Evolutionary conservation across 53 echinoderm and acorn worm genomes (phyloP).

Genomic region (Paracentrotus lividus): DNA sequence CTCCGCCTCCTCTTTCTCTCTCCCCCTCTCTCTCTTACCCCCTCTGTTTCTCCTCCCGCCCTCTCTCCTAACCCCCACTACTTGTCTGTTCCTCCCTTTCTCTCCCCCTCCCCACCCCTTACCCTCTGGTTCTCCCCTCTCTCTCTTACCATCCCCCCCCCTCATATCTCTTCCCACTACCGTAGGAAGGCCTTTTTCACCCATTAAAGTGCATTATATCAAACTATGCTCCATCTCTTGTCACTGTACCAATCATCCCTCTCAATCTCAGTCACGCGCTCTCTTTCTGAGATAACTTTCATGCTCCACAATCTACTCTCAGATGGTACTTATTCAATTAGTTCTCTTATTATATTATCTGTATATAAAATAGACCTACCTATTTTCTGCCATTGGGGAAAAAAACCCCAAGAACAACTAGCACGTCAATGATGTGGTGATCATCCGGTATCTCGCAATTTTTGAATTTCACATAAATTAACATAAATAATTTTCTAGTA

Average conservation of each 20-base stretch:
- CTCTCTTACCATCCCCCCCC: background rate
- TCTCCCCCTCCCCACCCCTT: background rate
- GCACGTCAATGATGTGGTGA: no score
- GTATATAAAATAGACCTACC: no score
- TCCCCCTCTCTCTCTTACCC: background rate
- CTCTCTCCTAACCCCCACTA: no score
- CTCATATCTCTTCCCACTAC: background rate
- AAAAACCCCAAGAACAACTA: no score
- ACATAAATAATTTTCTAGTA: no score
- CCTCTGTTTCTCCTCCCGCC: background rate
- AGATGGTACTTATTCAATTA: no score
- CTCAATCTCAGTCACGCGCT: background rate
- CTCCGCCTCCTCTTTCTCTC: background rate
- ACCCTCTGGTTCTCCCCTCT: background rate
- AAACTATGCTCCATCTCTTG: background rate
- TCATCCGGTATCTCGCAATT: no score
- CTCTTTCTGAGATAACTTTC: background rate
- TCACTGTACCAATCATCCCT: background rate
- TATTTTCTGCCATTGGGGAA: no score
- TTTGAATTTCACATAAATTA: no score
- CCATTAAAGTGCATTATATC: background rate
- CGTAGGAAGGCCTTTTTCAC: background rate
- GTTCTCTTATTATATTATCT: no score
- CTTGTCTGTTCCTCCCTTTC: no score
- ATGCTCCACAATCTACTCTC: no score